Evolutionary conservation across 2,113 vertebrate species (phyloP).

Genomic region (Pteropus alecto): DNA sequence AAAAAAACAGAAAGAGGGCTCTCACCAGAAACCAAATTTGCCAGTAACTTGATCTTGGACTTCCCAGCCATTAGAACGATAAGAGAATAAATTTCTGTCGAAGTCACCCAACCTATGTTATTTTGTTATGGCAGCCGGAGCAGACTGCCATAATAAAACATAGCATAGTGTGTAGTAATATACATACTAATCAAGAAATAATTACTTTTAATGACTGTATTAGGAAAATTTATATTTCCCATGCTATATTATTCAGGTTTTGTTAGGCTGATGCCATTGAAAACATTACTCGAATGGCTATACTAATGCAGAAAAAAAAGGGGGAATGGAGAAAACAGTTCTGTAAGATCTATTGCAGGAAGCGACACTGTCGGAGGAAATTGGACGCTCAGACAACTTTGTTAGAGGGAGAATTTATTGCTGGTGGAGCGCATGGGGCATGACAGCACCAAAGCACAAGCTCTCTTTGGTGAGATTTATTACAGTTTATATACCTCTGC

Average conservation of each 20-base stretch:
- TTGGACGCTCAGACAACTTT: no score
- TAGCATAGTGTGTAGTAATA: not conserved
- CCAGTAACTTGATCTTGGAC: not conserved
- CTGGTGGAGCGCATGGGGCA: no score
- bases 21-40: not conserved
- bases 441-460: no score
- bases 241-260: not conserved
- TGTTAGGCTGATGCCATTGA: not conserved
- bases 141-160: not conserved
- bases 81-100: not conserved
- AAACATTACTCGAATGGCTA: not conserved
- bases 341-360: not conserved
- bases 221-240: not conserved
- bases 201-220: not conserved
- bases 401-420: no score
- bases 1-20: not conserved
- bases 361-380: no score
- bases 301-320: not conserved
- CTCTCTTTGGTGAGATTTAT: no score
- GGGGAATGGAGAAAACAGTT: not conserved
- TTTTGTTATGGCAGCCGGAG: not conserved
- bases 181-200: not conserved
- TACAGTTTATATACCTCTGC: no score
- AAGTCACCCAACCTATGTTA: not conserved
- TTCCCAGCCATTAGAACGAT: not conserved